Conservation (phyloP, 2,113 vertebrate species). For the Podocnemis expansa region DNA sequence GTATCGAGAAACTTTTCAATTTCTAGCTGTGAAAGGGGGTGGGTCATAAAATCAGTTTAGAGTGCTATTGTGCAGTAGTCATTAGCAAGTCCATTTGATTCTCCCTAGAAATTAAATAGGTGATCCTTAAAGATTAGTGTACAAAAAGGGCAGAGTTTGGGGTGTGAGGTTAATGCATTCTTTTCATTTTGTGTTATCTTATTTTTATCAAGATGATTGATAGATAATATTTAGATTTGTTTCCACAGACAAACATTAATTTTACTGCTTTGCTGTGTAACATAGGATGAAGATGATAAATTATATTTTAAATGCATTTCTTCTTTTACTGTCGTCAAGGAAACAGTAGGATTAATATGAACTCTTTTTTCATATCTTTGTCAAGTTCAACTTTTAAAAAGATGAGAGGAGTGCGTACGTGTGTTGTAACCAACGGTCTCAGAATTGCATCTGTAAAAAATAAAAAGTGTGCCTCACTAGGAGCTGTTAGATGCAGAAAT, state of each 20-base stretch:
- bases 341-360: neutral
- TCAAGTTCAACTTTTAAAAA: neutral
- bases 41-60: neutral
- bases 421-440: neutral
- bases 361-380: accelerated
- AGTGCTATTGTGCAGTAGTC: accelerated
- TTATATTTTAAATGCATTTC: neutral
- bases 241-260: neutral
- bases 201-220: neutral
- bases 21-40: accelerated
- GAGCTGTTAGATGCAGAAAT: neutral
- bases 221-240: slow-evolving; percentile 1
- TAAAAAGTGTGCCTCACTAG: neutral
- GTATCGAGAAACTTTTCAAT: neutral
- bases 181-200: neutral
- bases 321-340: neutral
- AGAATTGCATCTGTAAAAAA: neutral
- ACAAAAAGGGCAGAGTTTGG: neutral
- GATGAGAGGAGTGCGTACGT: neutral
- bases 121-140: neutral
- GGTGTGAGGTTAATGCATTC: neutral
- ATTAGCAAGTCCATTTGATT: neutral
- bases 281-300: neutral
- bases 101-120: neutral
- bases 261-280: neutral